Evolutionary conservation across 2,888 invertebrate species (phyloP).

Genomic region (Blastobasis lacticolella): DNA sequence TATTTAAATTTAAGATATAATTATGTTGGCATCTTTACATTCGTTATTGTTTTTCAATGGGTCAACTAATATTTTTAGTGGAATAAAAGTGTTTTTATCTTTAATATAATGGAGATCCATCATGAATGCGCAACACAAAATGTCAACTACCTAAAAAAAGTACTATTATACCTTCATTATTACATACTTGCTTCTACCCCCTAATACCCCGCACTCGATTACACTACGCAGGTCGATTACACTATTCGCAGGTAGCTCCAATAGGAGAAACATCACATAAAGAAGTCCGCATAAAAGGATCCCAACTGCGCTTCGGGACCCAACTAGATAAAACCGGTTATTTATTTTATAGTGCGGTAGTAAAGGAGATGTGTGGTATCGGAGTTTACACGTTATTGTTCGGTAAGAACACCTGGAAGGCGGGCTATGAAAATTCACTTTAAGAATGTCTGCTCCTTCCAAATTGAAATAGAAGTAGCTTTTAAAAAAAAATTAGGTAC

Average conservation of each 20-base stretch:
- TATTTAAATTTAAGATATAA: too few species aligned
- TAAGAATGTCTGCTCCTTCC: not conserved
- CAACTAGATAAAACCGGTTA: conserved; percentile 32
- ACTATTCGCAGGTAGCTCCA: conserved; percentile 14
- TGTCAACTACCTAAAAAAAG: too few species aligned
- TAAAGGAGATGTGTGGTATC: conserved; percentile 32
- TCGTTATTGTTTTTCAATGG: too few species aligned
- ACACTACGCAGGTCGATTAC: not conserved
- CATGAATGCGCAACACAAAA: too few species aligned
- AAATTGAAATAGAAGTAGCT: too few species aligned
- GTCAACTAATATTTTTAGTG: too few species aligned
- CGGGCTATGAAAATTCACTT: not conserved
- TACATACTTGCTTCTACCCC: not conserved
- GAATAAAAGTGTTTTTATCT: too few species aligned
- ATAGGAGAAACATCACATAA: conserved; percentile 18
- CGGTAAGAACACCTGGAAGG: not conserved
- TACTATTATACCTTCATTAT: conserved; percentile 1
- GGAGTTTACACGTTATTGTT: conserved; percentile 31
- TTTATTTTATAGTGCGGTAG: conserved; percentile 41
- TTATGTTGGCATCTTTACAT: too few species aligned
- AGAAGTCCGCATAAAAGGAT: conserved; percentile 24
- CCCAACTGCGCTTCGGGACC: conserved; percentile 19
- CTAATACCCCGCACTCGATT: conserved; percentile 4
- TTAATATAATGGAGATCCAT: too few species aligned
- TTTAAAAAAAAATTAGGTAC: too few species aligned